Evolutionary conservation across 1,140 invertebrate species (phyloP), one percentile per base, ranked within the genome.

Genomic region (Macrosteles quadrilineatus): DNA sequence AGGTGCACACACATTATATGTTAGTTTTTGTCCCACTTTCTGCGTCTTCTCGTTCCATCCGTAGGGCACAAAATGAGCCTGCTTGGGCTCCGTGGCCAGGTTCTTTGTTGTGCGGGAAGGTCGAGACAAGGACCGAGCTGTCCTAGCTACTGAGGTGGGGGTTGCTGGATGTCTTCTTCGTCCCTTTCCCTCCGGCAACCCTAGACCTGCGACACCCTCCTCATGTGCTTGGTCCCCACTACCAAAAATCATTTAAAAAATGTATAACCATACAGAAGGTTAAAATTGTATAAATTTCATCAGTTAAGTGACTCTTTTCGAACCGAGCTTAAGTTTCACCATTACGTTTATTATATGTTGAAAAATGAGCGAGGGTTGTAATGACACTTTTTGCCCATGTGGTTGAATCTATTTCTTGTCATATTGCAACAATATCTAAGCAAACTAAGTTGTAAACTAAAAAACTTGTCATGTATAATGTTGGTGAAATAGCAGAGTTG

Each of bases 11-110:
- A 66, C 27, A 25, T 66, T 66, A 25, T 45, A 66, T 1, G 63
- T 66, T 14, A 19, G 32, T 66, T 66, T 66, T 14, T 66, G 32
- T 23, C 63, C 63, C n/a, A 66, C 63, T 14, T 66, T 27, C 2
- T 9, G 23, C 9, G 31, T 40, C 9, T 43, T 27, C 25, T 66
- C 63, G 21, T 66, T 66, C 63, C 63, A 66, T 9, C 63, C 63
- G 17, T 21, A 66, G 17, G 63, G 63, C 1, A 66, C 63, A 66
- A 66, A 66, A 31, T 66, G 63, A 2, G 63, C 45, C 25, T 45
- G 17, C 36, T 66, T 66, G 21, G n/a, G 17, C 19, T 66, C 63
- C 1, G 63, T 23, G 23, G 31, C 27, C 19, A 66, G 40, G 17
- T 66, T 66, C 25, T 19, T 14, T 3, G 32, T 66, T 19, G 63